Evolutionary conservation across 2,113 vertebrate species (phyloP).

Genomic region (Stictonetta naevosa): DNA sequence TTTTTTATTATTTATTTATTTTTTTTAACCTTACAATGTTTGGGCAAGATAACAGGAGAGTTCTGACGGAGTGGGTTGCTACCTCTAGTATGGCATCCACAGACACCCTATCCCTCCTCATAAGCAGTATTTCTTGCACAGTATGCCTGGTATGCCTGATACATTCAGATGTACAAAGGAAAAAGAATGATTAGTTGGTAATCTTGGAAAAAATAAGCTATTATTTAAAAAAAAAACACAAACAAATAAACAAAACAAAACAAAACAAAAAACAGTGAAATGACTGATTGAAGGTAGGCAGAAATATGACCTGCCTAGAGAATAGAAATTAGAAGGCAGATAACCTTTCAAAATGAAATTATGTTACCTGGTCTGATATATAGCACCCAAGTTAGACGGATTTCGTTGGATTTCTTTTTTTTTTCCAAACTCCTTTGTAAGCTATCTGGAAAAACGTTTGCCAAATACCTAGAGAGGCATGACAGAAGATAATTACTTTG

Average conservation of each 20-base stretch:
- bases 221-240: background rate
- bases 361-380: background rate
- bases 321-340: slow-evolving; percentile 47
- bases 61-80: background rate
- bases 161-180: background rate
- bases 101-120: background rate
- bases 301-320: slow-evolving; percentile 35
- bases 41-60: background rate
- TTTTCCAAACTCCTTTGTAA: background rate
- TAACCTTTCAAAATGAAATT: slow-evolving; percentile 52
- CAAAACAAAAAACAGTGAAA: background rate
- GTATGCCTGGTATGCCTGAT: background rate
- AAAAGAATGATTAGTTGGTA: slow-evolving; percentile 29
- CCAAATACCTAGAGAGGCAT: background rate
- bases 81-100: background rate
- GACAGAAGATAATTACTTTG: background rate
- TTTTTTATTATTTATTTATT: too few relatives aligned
- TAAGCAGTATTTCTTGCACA: slow-evolving; percentile 36
- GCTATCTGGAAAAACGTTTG: background rate
- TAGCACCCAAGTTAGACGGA: background rate
- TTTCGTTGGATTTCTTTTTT: too few relatives aligned
- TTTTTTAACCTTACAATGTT: background rate
- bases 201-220: slow-evolving; percentile 24
- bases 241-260: background rate
- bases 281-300: slow-evolving; percentile 23